Base-by-base conservation (phyloP, 2,113 vertebrate genomes). In the Macaca nemestrina region DNA sequence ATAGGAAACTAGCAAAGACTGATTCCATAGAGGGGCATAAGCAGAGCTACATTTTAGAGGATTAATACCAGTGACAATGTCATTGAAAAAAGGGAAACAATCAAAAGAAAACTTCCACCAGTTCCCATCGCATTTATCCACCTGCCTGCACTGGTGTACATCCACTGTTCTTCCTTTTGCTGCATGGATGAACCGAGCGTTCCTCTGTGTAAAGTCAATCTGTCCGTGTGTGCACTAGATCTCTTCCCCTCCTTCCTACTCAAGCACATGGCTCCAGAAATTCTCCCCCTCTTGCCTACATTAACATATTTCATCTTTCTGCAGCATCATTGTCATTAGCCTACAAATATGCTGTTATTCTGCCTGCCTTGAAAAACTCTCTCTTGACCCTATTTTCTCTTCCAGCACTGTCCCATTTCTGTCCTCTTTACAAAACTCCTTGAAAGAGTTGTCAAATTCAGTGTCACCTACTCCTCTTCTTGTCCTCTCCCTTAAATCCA, bases 371-470 rank as follows among this genome's bases (percentile, higher is more conserved):
- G 76, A 76, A 79, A 87, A 68, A 17, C 25, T 48, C 10, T 59
- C 50, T 89, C 22, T 70, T 73, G 50, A 79, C 9, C 43, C 35
- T n/a, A 50, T 35, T 59, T 59, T 22, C 81, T 23, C 59, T 57
- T 81, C 38, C 16, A 43, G 48, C 59, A 23, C 38, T 25, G 48
- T 57, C 20, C 64, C 14, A 43, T 81, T 91, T 68, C 88, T 96
- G 20, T 79, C 72, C 13, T 93, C 27, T 67, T 72, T 90, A 55
- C 55, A 90, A 75, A 87, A 75, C 32, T 38, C 82, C 48, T 91
- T 57, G 75, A 55, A 88, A 76, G 67, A 81, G 40, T n/a, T 72
- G 43, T 55, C 68, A 70, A 43, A 10, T 64, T 75, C 30, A 70
- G 43, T 45, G 87, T 76, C 88, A 76, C 57, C 70, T 52, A 30